Percentiles rank a stretch among this genome's conserved stretches.
These are phyloP conservation scores for Mesocentrotus franciscanus DNA, from an alignment of 53 echinoderm and acorn worm species.

Conservation along the genomic window DNA sequence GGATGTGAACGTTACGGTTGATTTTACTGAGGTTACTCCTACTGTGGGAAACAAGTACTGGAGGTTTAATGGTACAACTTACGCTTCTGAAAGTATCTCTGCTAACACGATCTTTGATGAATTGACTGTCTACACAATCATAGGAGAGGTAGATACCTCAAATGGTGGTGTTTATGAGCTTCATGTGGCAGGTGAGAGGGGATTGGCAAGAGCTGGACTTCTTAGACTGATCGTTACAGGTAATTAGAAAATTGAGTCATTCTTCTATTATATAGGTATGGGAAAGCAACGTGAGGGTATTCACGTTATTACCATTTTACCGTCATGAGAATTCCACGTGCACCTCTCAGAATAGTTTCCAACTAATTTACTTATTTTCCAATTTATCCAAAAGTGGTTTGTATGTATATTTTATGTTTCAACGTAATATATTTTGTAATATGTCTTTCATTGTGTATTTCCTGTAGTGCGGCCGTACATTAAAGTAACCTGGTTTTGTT, in stretches of 20 bases:
- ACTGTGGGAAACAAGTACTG: background rate
- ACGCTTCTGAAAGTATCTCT: background rate
- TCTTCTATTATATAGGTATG: background rate
- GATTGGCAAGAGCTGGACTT: constrained; percentile 41
- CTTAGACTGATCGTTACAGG: constrained; percentile 69
- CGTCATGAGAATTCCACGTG: no score
- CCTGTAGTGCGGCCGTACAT: no score
- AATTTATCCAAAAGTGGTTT: no score
- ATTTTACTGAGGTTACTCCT: constrained; percentile 48
- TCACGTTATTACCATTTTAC: no score
- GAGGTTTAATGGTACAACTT: constrained; percentile 64
- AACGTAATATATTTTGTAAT: background rate
- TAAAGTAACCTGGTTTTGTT: no score
- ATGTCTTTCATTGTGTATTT: background rate
- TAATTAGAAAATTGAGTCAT: background rate
- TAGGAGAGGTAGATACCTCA: background rate
- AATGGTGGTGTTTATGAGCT: constrained; percentile 69
- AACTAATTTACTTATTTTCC: no score
- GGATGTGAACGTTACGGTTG: constrained; percentile 65
- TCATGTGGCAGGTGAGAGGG: constrained; percentile 24
- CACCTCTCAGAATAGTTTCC: no score
- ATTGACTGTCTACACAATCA: constrained; percentile 5
- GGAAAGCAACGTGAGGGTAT: no score
- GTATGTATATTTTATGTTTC: no score
- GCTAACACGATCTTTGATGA: background rate